These are phyloP conservation scores for Vicugna pacos DNA, from an alignment of 2,113 vertebrate genomes.

Conservation along the genomic window DNA sequence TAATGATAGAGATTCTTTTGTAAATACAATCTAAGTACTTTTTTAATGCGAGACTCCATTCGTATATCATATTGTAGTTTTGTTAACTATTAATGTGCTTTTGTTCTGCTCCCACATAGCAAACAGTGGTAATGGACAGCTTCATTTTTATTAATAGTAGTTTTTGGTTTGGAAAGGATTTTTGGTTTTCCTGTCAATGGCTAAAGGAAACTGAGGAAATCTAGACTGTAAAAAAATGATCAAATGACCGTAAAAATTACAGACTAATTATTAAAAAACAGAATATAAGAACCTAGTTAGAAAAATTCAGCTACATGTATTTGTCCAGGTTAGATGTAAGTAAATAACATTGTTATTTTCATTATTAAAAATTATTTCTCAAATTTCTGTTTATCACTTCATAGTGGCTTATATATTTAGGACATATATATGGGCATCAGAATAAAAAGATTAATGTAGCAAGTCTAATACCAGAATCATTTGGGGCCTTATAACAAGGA, in stretches of 20 bases:
- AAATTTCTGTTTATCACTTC: not conserved
- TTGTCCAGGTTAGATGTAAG: slow-evolving; percentile 40
- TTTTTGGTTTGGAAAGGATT: slow-evolving; percentile 46
- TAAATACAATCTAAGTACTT: slow-evolving; percentile 72
- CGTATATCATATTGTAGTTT: slow-evolving; percentile 63
- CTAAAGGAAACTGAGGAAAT: not conserved
- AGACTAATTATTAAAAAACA: slow-evolving; percentile 33
- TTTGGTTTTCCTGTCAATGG: slow-evolving; percentile 51
- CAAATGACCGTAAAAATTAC: slow-evolving; percentile 4
- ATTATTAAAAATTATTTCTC: slow-evolving; percentile 39
- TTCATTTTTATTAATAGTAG: slow-evolving; percentile 36
- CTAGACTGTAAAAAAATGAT: not conserved
- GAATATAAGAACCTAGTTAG: not conserved
- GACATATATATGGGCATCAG: not conserved
- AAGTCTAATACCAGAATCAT: not conserved
- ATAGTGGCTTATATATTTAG: not conserved
- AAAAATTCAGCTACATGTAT: slow-evolving; percentile 8
- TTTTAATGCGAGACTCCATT: slow-evolving; percentile 70
- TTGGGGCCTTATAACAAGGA: not conserved
- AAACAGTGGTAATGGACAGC: slow-evolving; percentile 26
- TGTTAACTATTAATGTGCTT: slow-evolving; percentile 78
- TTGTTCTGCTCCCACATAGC: slow-evolving; percentile 51
- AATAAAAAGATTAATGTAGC: slow-evolving; percentile 24
- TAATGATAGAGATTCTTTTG: slow-evolving; percentile 71
- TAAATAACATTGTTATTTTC: not conserved